Evolutionary conservation across 2,113 vertebrate species (phyloP).

Genomic region (Bubo blakistoni): DNA sequence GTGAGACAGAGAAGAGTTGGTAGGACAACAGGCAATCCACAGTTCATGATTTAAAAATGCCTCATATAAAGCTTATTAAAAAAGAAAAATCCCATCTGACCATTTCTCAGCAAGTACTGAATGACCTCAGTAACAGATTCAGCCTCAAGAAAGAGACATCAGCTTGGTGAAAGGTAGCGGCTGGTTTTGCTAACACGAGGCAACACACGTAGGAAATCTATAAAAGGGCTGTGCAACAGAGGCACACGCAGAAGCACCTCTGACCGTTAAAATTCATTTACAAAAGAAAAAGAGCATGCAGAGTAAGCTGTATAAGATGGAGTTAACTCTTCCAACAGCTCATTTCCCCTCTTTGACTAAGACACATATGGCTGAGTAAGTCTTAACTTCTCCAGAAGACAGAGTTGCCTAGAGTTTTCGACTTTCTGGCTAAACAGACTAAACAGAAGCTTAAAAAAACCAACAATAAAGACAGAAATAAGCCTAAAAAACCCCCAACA

Average conservation of each 20-base stretch:
- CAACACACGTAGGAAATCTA: accelerated
- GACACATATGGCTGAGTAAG: background rate
- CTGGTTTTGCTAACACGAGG: background rate
- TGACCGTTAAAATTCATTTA: background rate
- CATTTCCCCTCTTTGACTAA: background rate
- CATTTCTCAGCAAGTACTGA: accelerated
- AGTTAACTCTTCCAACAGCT: background rate
- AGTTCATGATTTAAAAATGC: background rate
- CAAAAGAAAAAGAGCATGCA: background rate
- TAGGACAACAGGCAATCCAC: accelerated
- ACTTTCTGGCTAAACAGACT: background rate
- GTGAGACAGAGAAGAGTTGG: background rate
- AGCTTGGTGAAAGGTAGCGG: background rate
- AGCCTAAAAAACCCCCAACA: background rate
- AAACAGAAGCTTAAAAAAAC: background rate
- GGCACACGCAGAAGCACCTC: accelerated
- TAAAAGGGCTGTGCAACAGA: background rate
- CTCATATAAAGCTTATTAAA: background rate
- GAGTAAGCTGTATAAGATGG: accelerated
- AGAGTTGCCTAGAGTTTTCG: background rate
- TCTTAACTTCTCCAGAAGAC: background rate
- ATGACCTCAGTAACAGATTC: background rate
- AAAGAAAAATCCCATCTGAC: background rate
- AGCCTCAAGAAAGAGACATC: background rate
- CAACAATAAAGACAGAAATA: background rate